These are phyloP conservation scores for Selene dorsalis DNA, from an alignment of 2,797 vertebrate genomes.

Conservation along the genomic window DNA sequence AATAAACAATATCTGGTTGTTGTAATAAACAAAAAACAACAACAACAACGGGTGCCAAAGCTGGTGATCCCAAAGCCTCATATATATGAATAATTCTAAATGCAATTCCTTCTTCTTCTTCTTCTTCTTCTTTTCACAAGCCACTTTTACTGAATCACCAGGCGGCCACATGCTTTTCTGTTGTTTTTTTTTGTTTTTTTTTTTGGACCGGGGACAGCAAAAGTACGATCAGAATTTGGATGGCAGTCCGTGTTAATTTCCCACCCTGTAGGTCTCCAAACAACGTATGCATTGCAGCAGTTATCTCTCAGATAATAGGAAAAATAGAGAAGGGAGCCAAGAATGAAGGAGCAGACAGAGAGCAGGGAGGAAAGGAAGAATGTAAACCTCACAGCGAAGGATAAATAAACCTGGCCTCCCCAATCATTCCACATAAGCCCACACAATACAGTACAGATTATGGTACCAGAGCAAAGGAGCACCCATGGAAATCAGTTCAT, in stretches of 20 bases:
- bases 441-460: conserved; percentile 73
- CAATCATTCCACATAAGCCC: conserved; percentile 79
- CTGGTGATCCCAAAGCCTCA: neutral
- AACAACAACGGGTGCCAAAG: neutral
- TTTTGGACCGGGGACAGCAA: conserved; percentile 4
- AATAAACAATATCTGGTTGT: neutral
- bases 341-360: conserved; percentile 76
- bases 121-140: neutral
- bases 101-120: neutral
- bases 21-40: too few species aligned
- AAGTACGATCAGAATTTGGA: conserved; percentile 35
- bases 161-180: conserved; percentile 13
- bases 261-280: conserved; percentile 80
- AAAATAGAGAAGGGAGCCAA: conserved; percentile 75
- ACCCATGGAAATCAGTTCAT: conserved; percentile 72
- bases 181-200: neutral
- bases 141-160: neutral
- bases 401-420: conserved; percentile 83
- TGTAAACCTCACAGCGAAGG: conserved; percentile 81
- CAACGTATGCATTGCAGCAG: conserved; percentile 78
- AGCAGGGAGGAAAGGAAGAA: conserved; percentile 79
- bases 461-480: conserved; percentile 70
- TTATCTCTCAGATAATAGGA: conserved; percentile 82
- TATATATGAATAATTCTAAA: conserved; percentile 21
- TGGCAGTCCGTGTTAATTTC: conserved; percentile 64